Conservation (phyloP, 2,888 invertebrate genomes). For the Ochlodes sylvanus region DNA sequence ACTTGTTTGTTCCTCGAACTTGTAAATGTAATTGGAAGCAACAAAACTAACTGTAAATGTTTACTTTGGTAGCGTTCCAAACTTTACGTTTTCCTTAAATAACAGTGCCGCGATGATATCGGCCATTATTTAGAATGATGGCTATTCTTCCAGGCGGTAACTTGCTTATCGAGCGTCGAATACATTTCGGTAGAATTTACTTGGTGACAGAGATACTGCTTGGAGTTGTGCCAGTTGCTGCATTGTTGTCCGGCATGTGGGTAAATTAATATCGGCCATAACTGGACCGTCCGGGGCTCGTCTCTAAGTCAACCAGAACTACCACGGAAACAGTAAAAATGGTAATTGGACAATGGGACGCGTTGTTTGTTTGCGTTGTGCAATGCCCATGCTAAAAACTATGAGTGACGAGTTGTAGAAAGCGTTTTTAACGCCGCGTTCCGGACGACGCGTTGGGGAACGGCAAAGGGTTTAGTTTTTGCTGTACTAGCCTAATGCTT, state of each 20-base stretch:
- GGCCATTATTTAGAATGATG: constrained; percentile 26
- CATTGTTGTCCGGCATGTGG: constrained; percentile 71
- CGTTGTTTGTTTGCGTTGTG: background rate
- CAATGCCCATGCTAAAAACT: background rate
- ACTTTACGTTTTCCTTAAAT: constrained; percentile 29
- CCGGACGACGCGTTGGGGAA: too few relatives aligned
- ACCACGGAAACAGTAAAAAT: constrained; percentile 28
- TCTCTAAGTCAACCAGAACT: constrained; percentile 30
- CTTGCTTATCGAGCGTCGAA: constrained; percentile 62
- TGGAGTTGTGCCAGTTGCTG: constrained; percentile 68
- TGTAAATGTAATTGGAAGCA: constrained; percentile 21
- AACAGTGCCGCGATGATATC: constrained; percentile 12
- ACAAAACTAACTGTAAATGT: constrained; percentile 20
- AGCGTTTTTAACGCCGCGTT: too few relatives aligned
- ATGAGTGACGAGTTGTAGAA: too few relatives aligned
- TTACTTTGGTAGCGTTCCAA: constrained; percentile 33
- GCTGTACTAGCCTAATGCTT: too few relatives aligned
- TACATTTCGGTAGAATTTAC: constrained; percentile 61
- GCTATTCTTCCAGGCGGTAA: constrained; percentile 42
- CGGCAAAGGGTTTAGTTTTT: too few relatives aligned
- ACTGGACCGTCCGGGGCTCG: constrained; percentile 53
- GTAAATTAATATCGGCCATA: constrained; percentile 77
- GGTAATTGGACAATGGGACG: constrained; percentile 18
- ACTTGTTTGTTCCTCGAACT: constrained; percentile 19
- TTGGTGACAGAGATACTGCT: constrained; percentile 46